Base-by-base conservation (phyloP, 2,797 vertebrate genomes). In the Avahi laniger region DNA sequence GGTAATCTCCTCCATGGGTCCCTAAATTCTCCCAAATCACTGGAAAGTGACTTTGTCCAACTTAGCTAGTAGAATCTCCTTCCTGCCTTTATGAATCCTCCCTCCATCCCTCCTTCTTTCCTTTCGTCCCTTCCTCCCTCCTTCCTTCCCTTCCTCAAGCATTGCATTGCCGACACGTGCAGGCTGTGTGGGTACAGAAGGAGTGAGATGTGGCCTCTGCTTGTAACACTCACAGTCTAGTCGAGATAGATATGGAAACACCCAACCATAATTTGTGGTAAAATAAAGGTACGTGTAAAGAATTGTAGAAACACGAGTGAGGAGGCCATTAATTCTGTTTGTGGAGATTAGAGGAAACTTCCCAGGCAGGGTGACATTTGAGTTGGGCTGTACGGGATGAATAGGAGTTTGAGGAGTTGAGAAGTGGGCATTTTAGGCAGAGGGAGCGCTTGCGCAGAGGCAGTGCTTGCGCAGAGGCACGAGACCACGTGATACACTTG, bases 331-430 rank as follows among this genome's bases (percentile, higher is more conserved):
- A 61, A 38, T 78, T 67, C 26, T 85, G 41, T 79, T 90, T 92
- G 90, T 43, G 73, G 81, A 73, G 54, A 35, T 18, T 5, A 86
- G 63, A 83, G 81, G 75, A 85, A 57, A n/a, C 48, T 79, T 78
- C 85, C 35, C 28, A 52, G 76, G 46, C 69, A 78, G 76, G 59
- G 41, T 54, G 76, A 28, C 43, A 3, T 67, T 80, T 52, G 63
- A 30, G 22, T 35, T 88, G 86, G 69, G 33, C 43, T 8, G 0
- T 17, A 57, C 79, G 67, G 54, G 81, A 67, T 48, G 61, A 59
- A 11, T 14, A 38, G 72, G 91, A 85, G 50, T 88, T 90, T 65
- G 78, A 50, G 30, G 94, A 86, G 17, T 63, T 46, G 46, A 38
- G 50, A 35, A 76, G 33, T 30, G 33, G 43, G 26, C 11, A 30